These are phyloP conservation scores for Calidris pugnax DNA, from an alignment of 2,113 vertebrate species.

Conservation along the genomic window DNA sequence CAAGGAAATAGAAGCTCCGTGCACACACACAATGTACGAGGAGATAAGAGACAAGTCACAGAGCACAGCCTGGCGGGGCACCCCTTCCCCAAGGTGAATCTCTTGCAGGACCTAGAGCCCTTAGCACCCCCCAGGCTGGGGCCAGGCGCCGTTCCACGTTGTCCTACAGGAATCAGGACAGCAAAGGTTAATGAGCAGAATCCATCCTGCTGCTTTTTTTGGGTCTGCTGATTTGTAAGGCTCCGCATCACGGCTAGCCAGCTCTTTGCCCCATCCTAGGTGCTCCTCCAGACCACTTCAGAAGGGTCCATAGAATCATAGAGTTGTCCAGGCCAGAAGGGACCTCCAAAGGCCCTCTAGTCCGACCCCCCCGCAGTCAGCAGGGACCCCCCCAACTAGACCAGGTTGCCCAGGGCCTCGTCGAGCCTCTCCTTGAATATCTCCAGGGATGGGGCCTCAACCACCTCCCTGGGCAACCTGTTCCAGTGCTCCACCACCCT, in stretches of 20 bases:
- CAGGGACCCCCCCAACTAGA: no score
- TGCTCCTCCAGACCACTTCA: not conserved
- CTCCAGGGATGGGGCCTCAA: no score
- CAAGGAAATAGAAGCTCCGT: not conserved
- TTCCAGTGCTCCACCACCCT: no score
- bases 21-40: not conserved
- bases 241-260: rapidly evolving
- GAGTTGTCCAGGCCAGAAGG: no score
- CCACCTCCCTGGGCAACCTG: no score
- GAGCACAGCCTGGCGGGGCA: not conserved
- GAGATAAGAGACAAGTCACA: not conserved
- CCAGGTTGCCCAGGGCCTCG: no score
- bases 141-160: rapidly evolving
- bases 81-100: not conserved
- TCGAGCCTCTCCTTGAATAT: no score
- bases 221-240: not conserved
- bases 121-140: rapidly evolving
- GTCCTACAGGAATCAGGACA: not conserved
- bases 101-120: not conserved
- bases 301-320: no score
- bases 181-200: not conserved
- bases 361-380: no score
- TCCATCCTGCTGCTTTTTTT: not conserved
- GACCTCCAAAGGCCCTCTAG: no score
- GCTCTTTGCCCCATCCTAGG: rapidly evolving